Conservation (phyloP, 2,888 invertebrate species). For the Scaptomyza polygonia region DNA sequence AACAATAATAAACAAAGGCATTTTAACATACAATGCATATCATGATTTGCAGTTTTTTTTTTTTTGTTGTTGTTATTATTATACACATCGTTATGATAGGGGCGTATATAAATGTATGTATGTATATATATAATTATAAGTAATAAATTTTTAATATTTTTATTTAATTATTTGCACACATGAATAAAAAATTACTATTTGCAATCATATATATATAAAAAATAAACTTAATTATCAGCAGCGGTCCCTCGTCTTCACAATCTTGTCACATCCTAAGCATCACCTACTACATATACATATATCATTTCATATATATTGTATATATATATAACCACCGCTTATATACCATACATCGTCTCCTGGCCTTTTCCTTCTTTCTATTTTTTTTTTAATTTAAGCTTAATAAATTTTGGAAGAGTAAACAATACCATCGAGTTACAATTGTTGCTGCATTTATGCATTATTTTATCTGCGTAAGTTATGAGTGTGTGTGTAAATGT, state of each 20-base stretch:
- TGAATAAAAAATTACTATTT: slow-evolving; percentile 80
- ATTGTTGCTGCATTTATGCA: slow-evolving; percentile 78
- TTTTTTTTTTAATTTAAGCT: slow-evolving; percentile 64
- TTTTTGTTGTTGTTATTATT: slow-evolving; percentile 57
- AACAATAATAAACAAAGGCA: slow-evolving; percentile 50
- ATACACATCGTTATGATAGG: slow-evolving; percentile 72
- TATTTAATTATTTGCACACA: slow-evolving; percentile 80
- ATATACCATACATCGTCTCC: slow-evolving; percentile 19
- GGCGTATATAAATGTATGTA: slow-evolving; percentile 70
- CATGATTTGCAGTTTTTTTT: slow-evolving; percentile 24
- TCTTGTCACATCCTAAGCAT: slow-evolving; percentile 39
- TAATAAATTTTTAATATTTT: slow-evolving; percentile 76
- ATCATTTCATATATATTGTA: slow-evolving; percentile 41
- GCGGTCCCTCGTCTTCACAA: slow-evolving; percentile 47
- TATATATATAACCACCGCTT: slow-evolving; percentile 43
- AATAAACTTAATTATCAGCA: slow-evolving; percentile 79
- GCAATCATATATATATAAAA: slow-evolving; percentile 81
- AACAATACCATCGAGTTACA: slow-evolving; percentile 80
- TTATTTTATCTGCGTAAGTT: slow-evolving; percentile 52
- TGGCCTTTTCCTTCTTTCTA: slow-evolving; percentile 4
- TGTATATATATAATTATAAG: slow-evolving; percentile 74
- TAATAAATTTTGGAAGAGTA: slow-evolving; percentile 79
- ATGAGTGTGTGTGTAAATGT: slow-evolving; percentile 33
- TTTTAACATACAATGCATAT: slow-evolving; percentile 56
- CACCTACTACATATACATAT: slow-evolving; percentile 50